phyloP scores from a whole-genome alignment of 1,140 invertebrate species.

The Vanessa tameamea region DNA sequence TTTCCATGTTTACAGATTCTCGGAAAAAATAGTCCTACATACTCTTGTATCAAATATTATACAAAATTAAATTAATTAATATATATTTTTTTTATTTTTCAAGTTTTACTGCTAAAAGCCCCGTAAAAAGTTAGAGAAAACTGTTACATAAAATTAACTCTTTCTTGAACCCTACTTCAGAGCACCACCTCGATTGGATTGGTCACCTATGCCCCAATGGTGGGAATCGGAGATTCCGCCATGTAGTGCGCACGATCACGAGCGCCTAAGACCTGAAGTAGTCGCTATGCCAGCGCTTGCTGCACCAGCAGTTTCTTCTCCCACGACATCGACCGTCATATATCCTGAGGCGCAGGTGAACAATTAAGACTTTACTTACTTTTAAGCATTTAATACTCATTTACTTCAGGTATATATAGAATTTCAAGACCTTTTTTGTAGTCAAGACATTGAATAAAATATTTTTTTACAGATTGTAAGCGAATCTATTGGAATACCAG shows the following conservation, averaged over 20 bases:
- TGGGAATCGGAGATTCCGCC: constrained; percentile 81
- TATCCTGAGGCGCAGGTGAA: constrained; percentile 93
- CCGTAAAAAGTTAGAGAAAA: neutral
- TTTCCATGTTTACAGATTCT: neutral
- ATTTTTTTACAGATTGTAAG: constrained; percentile 90
- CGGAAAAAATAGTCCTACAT: neutral
- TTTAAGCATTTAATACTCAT: too few relatives aligned
- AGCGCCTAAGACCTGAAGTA: constrained; percentile 89
- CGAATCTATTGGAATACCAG: constrained; percentile 95
- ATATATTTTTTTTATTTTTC: too few relatives aligned
- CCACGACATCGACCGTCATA: constrained; percentile 91
- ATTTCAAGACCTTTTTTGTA: neutral
- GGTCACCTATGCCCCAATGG: constrained; percentile 74
- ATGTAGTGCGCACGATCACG: constrained; percentile 93
- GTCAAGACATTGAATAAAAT: neutral
- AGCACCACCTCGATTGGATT: constrained; percentile 73
- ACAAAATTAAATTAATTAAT: too few relatives aligned
- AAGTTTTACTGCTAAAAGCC: too few relatives aligned
- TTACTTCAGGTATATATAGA: too few relatives aligned
- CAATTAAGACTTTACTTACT: neutral
- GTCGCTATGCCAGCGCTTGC: constrained; percentile 91
- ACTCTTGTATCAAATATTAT: neutral
- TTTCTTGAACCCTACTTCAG: constrained; percentile 50
- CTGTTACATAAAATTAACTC: constrained; percentile 13
- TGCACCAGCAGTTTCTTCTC: constrained; percentile 90